Evolutionary conservation across 53 echinoderm and acorn worm species (phyloP), one percentile per base, ranked within the genome.

Genomic region (Pentamera pediparva): DNA sequence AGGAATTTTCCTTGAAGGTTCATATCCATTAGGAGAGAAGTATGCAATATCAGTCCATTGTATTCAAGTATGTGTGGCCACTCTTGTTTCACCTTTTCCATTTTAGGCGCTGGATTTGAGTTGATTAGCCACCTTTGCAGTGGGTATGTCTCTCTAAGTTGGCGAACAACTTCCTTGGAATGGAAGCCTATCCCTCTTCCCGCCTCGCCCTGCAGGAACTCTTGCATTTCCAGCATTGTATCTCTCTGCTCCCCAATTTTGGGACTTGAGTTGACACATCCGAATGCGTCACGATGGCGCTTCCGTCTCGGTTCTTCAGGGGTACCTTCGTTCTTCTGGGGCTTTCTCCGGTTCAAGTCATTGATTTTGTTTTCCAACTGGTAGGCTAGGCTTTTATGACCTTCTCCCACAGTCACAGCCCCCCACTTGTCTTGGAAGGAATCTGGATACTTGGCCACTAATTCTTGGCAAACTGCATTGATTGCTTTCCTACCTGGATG

Each of bases 331-430:
- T 47, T 47, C n/a, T 47, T 47, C 47, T 47, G 13, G 2, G 47
- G 0, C 47, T 47, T 47, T 17, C 0, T 47, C 3, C 78, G 60
- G 50, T 77, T 77, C 12, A 64, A 32, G 32, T 77, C 59, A n/a
- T 64, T 35, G 8, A 77, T 47, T 25, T 60, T 65, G 22, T 50
- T 18, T 30, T 77, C 78, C 64, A 77, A 30, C 49, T 77, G 78
- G 25, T 21, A 37, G 3, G 50, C 22, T 4, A 77, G 12, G 6
- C 60, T 37, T 25, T 63, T 65, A 25, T 61, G 48, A 19, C 78
- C 78, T 31, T 59, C 60, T 28, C 78, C 78, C 35, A 77, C 50
- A 11, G 64, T 29, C 10, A 48, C 22, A 47, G 62, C 78, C 9
- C 60, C 65, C 50, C 59, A 26, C 25, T 17, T 65, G 70, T 80